Evolutionary conservation across 2,888 invertebrate genomes (phyloP).

Genomic region (Uloborus plumipes): DNA sequence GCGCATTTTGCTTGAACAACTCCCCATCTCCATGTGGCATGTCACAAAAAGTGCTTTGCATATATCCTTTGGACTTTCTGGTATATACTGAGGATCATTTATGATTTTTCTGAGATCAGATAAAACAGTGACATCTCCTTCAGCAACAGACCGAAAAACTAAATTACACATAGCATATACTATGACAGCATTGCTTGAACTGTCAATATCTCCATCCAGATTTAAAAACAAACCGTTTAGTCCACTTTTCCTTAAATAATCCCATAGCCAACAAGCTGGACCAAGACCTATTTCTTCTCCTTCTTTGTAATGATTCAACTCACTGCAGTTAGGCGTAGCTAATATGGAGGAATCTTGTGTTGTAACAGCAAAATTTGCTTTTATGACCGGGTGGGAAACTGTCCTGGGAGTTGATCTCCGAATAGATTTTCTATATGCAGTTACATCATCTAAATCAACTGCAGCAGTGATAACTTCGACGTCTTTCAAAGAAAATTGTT

Average conservation of each 20-base stretch:
- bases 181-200: constrained; percentile 91
- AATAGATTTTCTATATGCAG: constrained; percentile 80
- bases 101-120: constrained; percentile 88
- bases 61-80: constrained; percentile 83
- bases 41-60: constrained; percentile 91
- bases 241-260: constrained; percentile 89
- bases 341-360: constrained; percentile 71
- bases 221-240: constrained; percentile 98
- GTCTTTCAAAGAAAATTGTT: constrained; percentile 82
- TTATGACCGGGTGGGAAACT: constrained; percentile 82
- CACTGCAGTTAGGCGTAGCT: constrained; percentile 69
- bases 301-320: constrained; percentile 79
- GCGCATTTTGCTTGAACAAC: constrained; percentile 91
- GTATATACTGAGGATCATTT: constrained; percentile 85
- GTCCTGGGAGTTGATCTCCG: constrained; percentile 77
- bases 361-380: constrained; percentile 85
- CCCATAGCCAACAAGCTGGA: constrained; percentile 99
- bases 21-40: constrained; percentile 96
- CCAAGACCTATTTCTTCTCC: constrained; percentile 82
- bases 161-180: constrained; percentile 95
- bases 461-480: constrained; percentile 93
- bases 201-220: constrained; percentile 96
- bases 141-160: constrained; percentile 79
- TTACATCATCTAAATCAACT: constrained; percentile 92
- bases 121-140: constrained; percentile 76